Evolutionary conservation across 2,113 vertebrate species (phyloP).

Genomic region (Amblyopsis rosae): DNA sequence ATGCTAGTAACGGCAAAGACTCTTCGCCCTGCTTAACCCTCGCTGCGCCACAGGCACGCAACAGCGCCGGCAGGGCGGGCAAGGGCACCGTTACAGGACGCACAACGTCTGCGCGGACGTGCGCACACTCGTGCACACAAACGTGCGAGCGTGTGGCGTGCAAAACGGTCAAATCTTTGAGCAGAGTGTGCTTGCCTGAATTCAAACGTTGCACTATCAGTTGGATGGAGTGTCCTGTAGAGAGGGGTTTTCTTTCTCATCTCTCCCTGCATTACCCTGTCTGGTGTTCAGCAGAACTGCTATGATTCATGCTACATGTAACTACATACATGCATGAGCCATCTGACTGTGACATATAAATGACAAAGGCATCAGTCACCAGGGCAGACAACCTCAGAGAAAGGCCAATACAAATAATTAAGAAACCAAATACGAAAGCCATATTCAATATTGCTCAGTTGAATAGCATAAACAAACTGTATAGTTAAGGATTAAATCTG

Average conservation of each 20-base stretch:
- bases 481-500: slow-evolving; percentile 28
- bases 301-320: too few species aligned
- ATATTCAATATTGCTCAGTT: slow-evolving; percentile 12
- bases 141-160: background rate
- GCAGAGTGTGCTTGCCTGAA: slow-evolving; percentile 25
- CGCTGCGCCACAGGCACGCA: slow-evolving; percentile 31
- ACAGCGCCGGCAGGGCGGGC: background rate
- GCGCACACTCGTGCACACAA: background rate
- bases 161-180: slow-evolving; percentile 5
- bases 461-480: slow-evolving; percentile 22
- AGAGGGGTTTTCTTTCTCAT: slow-evolving; percentile 45
- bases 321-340: too few species aligned
- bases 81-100: slow-evolving; percentile 8
- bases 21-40: slow-evolving; percentile 68
- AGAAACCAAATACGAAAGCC: slow-evolving; percentile 22
- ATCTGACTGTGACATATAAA: background rate
- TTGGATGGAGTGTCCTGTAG: slow-evolving; percentile 40
- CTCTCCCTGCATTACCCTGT: background rate
- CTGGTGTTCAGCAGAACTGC: background rate
- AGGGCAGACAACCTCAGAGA: slow-evolving; percentile 51
- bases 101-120: slow-evolving; percentile 35
- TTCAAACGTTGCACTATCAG: slow-evolving; percentile 12
- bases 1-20: slow-evolving; percentile 72
- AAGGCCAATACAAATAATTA: slow-evolving; percentile 24
- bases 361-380: slow-evolving; percentile 57